Evolutionary conservation across 2,113 vertebrate genomes (phyloP), one percentile per base, ranked within the genome.

Genomic region (Podocnemis expansa): DNA sequence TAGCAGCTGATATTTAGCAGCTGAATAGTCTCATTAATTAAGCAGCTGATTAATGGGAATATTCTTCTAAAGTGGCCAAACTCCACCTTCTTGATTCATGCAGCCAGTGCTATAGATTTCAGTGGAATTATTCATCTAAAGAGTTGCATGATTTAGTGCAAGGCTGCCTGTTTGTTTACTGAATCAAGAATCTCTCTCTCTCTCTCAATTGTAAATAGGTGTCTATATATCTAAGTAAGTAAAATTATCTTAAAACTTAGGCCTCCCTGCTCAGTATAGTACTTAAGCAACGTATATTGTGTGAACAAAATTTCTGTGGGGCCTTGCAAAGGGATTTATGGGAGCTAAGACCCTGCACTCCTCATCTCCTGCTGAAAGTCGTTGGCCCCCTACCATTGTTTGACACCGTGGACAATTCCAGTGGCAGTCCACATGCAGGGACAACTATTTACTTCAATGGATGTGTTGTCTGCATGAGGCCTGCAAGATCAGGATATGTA

Each of bases 61-160:
- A 76, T 38, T 89, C 51, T 87, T 93, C 86, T 41, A 76, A 85
- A 93, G 47, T 55, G 60, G n/a, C 70, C 70, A 83, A 94, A 94
- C 90, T 88, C 86, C 84, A 96, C 14, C 60, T 41, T 9, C 54
- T 95, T 95, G 88, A 87, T 80, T 91, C 0, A 0, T 80, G 83
- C 63, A 0, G 0, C 81, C 43, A 41, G 43, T 88, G 78, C 70
- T 52, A 14, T 0, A 84, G 38, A 49, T 82, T 95, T 96, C 93
- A 84, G 58, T 11, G n/a, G 56, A 75, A 88, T 84, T 34, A 91
- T 94, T 60, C 60, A 56, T 51, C 49, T 63, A 75, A 95, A 34
- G 8, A 92, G 4, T 87, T 67, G 55, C 56, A 34, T 80, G 92
- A 34, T 1, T 16, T 6, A 16, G 19, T 54, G 0, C 78, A 78